Evolutionary conservation across 1,140 invertebrate species (phyloP).

Genomic region (Dendroctonus valens): DNA sequence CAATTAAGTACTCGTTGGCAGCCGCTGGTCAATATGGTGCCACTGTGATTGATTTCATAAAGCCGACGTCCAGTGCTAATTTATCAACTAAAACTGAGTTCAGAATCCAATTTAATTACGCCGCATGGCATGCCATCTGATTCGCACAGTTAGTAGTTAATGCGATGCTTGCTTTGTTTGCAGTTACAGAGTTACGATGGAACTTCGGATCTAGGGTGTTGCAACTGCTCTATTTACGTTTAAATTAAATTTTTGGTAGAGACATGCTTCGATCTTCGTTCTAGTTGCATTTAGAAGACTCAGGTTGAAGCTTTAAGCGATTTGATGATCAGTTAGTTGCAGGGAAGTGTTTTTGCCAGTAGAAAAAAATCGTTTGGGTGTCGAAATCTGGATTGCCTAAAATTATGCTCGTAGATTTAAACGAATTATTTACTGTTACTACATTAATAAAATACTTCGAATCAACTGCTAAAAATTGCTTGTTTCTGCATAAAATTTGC

Average conservation of each 20-base stretch:
- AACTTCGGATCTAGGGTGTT: background rate
- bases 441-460: no score
- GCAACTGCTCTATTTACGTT: conserved; percentile 5
- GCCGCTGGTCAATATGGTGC: conserved; percentile 40
- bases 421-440: no score
- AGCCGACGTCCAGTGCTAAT: conserved; percentile 33
- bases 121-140: conserved; percentile 33
- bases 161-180: conserved; percentile 24
- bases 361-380: no score
- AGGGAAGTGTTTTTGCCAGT: no score
- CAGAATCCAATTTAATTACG: conserved; percentile 37
- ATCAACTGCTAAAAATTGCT: no score
- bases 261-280: background rate
- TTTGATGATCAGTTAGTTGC: no score
- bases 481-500: no score
- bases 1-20: conserved; percentile 40
- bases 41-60: conserved; percentile 40
- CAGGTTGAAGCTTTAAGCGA: no score
- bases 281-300: no score
- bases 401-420: no score
- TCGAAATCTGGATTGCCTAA: no score
- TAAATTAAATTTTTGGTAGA: conserved; percentile 4
- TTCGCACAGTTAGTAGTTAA: conserved; percentile 27
- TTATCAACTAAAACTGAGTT: conserved; percentile 36
- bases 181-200: conserved; percentile 10